Evolutionary conservation across 2,113 vertebrate species (phyloP), one percentile per base, ranked within the genome.

Genomic region (Artemisiospiza belli): DNA sequence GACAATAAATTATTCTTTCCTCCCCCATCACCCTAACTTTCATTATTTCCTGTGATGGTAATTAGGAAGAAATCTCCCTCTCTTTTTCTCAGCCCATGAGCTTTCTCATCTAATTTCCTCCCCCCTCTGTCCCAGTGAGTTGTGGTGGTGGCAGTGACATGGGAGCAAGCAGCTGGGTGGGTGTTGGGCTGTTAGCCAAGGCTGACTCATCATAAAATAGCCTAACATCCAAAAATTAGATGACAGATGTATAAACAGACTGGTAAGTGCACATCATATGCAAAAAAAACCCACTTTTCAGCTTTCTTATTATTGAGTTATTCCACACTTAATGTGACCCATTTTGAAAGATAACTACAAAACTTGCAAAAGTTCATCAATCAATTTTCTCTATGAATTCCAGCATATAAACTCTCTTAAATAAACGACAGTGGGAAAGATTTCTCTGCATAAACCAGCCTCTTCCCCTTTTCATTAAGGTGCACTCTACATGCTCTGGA

Each of bases 21-120:
- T n/a, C 10, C 4, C 1, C 5, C 7, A 16, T 3, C 3, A 52
- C 22, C 19, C 35, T 25, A 62, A 0, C 8, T 35, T 73, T 47
- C 9, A 24, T 9, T 22, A 69, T 74, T 74, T 10, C 31, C 24
- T 81, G 17, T 61, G 46, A 52, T 28, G 16, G 30, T 24, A 30
- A 30, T 17, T 61, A 37, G 11, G 35, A 80, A 89, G 49, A n/a
- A 73, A 87, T 47, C 9, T 61, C 10, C 9, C 17, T 24, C 12
- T 43, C 9, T 57, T 80, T 75, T 73, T 59, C 35, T 61, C 1
- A 2, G 13, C 44, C 27, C 23, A 47, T 18, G 70, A 52, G 8
- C 19, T 73, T 89, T 87, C 23, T 76, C 5, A 64, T 73, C 10
- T 54, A 72, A 15, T 92, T 91, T 91, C 22, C 44, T 92, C 14